Evolutionary conservation across 1,140 invertebrate species (phyloP), one percentile per base, ranked within the genome.

Genomic region (Drosophila insularis): DNA sequence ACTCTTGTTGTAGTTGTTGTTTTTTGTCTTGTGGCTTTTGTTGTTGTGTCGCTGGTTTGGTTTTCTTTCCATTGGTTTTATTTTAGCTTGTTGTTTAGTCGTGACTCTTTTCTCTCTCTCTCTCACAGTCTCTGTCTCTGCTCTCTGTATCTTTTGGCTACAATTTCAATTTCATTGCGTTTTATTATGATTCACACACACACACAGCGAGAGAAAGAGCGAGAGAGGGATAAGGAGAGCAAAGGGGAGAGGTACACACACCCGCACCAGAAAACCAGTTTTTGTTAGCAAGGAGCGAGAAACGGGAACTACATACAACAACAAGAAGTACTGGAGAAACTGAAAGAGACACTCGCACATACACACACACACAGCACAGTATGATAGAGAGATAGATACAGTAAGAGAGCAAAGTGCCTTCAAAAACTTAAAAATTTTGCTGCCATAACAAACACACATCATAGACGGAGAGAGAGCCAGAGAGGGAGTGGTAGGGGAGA

Each of bases 111-210:
- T 56, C 40, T 10, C 27, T 21, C 21, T 21, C 21, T 5, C 27
- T 27, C 5, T 3, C 27, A 27, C 27, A 27, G 27, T 27, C 27
- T 27, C 27, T 27, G 27, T 27, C 5, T 27, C 21, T 1, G 5
- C n/a, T 43, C 35, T 43, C 40, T 14, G 31, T 39, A 10, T 31
- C 50, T 69, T 50, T 58, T 63, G 76, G 76, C 79, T 79, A 87
- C 79, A 87, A 89, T 80, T 87, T 87, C 84, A 89, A 80, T 87
- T 87, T 87, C 80, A 81, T 79, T 81, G 82, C 74, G 71, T 71
- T 87, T 87, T 81, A 79, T 77, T 89, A 89, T 87, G 82, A 87
- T 89, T 87, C 82, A 87, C 84, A 75, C 60, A 63, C 32, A 64
- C n/a, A 31, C 17, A 39, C n/a, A 17, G 35, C n/a, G n/a, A n/a